Evolutionary conservation across 2,113 vertebrate species (phyloP).

Genomic region (Pterocles burchelli): DNA sequence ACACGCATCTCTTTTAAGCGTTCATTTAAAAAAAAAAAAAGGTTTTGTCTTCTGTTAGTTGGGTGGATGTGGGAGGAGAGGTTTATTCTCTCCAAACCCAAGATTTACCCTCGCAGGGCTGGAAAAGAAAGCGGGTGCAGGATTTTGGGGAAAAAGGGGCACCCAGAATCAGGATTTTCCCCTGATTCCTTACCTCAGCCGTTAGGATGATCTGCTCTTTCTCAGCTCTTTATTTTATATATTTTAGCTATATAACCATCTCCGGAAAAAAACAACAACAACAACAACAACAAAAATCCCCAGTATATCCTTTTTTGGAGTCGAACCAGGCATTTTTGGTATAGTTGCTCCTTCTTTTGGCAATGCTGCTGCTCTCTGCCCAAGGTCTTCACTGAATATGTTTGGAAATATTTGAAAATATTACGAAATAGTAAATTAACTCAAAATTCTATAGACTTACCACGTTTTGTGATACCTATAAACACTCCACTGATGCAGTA

Average conservation of each 20-base stretch:
- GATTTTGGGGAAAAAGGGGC: background rate
- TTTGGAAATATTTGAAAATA: background rate
- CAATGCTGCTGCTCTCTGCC: background rate
- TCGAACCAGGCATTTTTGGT: accelerated
- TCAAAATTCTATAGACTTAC: background rate
- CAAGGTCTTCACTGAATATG: background rate
- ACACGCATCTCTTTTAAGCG: background rate
- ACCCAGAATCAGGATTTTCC: background rate
- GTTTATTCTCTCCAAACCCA: background rate
- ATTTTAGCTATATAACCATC: background rate
- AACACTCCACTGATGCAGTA: accelerated
- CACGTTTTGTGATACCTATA: accelerated
- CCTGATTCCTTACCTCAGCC: background rate
- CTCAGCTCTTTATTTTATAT: background rate
- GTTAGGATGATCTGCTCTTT: background rate
- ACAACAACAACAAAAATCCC: too few relatives aligned
- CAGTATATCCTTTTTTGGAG: background rate
- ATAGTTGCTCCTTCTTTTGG: background rate
- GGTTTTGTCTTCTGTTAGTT: background rate
- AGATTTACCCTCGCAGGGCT: background rate
- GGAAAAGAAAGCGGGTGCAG: background rate
- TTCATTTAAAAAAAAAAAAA: background rate
- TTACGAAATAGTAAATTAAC: background rate
- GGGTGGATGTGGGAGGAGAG: background rate
- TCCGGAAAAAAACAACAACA: too few relatives aligned